A percentile compares a stretch with the other conserved stretches of the same genome.
Evolutionary conservation across 2,888 invertebrate genomes (phyloP).

Genomic region (Drosophila longiperda): DNA sequence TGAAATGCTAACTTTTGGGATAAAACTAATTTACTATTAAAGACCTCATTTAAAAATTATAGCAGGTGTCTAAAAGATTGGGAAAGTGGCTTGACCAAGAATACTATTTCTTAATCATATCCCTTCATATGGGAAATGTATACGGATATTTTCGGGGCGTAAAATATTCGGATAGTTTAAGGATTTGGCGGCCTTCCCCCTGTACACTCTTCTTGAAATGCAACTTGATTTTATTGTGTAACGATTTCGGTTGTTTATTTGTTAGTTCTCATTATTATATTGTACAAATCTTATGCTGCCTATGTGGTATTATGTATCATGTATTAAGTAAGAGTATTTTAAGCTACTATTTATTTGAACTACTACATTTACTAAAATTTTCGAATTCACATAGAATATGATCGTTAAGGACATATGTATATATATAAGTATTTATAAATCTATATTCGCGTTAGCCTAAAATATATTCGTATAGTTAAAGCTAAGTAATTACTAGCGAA

Average conservation of each 20-base stretch:
- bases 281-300: slow-evolving; percentile 70
- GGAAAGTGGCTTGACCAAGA: too few species aligned
- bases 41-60: neutral
- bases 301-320: slow-evolving; percentile 58
- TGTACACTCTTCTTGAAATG: neutral
- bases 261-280: slow-evolving; percentile 69
- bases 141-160: neutral
- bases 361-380: slow-evolving; percentile 45
- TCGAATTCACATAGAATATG: slow-evolving; percentile 41
- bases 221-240: slow-evolving; percentile 10
- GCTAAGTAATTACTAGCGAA: slow-evolving; percentile 74
- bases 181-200: neutral
- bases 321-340: slow-evolving; percentile 39
- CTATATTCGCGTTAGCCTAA: slow-evolving; percentile 43
- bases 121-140: too few species aligned
- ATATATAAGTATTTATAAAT: slow-evolving; percentile 24
- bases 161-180: neutral
- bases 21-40: neutral
- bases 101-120: too few species aligned
- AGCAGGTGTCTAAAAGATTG: neutral
- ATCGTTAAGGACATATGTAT: slow-evolving; percentile 30
- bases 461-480: slow-evolving; percentile 68
- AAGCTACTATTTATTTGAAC: slow-evolving; percentile 40
- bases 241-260: slow-evolving; percentile 56
- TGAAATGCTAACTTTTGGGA: too few species aligned